Base-by-base conservation (phyloP, 2,797 vertebrate species). In the Phrynocephalus forsythii region DNA sequence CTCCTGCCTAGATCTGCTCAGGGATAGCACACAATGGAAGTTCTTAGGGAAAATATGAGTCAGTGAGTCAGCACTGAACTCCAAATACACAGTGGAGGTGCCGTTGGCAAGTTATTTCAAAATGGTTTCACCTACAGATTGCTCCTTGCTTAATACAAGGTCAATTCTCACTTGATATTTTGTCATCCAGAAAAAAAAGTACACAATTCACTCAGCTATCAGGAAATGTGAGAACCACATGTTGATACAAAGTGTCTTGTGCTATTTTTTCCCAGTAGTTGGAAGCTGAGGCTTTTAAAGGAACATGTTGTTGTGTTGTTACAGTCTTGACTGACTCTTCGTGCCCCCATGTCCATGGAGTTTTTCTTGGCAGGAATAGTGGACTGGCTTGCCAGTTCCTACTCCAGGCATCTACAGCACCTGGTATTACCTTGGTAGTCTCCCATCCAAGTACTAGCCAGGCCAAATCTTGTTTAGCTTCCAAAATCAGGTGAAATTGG, bases 131-230 rank as follows among this genome's bases (percentile, higher is more conserved):
- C 60, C 79, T 38, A 44, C 4, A 60, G 56, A 79, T 30, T 30
- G 5, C 28, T 60, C 52, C 52, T 30, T 18, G 67, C 48, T 83
- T 83, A 20, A 26, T 50, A 28, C 44, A 83, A 50, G 81, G 44
- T 3, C 44, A n/a, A 69, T 50, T 69, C 44, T 82, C 67, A n/a
- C 44, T 82, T 82, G 28, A 69, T 26, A 50, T 50, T 69, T 82
- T 69, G 66, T 82, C 26, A 3, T 69, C 24, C 48, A 69, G 66
- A 82, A 82, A 26, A 26, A 82, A 48, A 86, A 24, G 52, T 38
- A n/a, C 56, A 71, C 73, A 86, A 86, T 38, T 52, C 26, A 69
- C 77, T 69, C 16, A 86, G 11, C 26, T 69, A 30, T 79, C n/a
- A 20, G 15, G 20, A 79, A 52, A 52, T 7, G 28, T 33, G n/a